These are phyloP conservation scores for Auanema sp. DNA, from an alignment of 2,888 invertebrate genomes.

Conservation along the genomic window DNA sequence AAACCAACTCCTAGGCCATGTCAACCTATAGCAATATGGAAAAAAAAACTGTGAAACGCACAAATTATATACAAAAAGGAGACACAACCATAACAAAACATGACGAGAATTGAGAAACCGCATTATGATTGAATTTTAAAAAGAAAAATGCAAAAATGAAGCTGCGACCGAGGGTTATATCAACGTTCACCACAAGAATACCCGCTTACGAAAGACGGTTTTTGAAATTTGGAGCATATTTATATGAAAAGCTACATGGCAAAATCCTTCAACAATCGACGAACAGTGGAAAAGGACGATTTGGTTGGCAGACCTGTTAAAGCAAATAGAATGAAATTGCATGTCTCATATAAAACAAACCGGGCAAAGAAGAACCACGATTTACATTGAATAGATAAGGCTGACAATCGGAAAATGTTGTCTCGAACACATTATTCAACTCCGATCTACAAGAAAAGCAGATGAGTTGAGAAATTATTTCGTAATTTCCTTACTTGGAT, in stretches of 20 bases:
- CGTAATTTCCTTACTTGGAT: constrained; percentile 6
- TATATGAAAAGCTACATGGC: constrained; percentile 8
- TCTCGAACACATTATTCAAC: constrained; percentile 90
- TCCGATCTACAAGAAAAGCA: constrained; percentile 69
- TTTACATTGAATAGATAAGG: constrained; percentile 91
- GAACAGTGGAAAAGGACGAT: constrained; percentile 15
- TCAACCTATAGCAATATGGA: too few species aligned
- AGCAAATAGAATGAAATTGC: constrained; percentile 7
- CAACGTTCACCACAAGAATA: too few species aligned
- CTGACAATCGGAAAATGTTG: constrained; percentile 86
- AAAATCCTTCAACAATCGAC: constrained; percentile 21
- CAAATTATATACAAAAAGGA: too few species aligned
- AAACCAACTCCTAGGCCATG: too few species aligned
- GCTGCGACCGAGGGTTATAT: too few species aligned
- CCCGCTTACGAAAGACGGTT: too few species aligned
- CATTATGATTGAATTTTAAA: too few species aligned
- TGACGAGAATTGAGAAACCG: too few species aligned
- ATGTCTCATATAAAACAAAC: constrained; percentile 20
- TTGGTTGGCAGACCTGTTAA: constrained; percentile 7
- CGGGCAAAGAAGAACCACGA: constrained; percentile 28
- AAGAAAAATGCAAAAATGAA: too few species aligned
- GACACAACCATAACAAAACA: too few species aligned
- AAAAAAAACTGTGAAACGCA: too few species aligned
- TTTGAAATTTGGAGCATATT: too few species aligned
- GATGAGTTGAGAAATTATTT: background rate